Evolutionary conservation across 1,140 invertebrate genomes (phyloP).

Genomic region (Drosophila sp.): DNA sequence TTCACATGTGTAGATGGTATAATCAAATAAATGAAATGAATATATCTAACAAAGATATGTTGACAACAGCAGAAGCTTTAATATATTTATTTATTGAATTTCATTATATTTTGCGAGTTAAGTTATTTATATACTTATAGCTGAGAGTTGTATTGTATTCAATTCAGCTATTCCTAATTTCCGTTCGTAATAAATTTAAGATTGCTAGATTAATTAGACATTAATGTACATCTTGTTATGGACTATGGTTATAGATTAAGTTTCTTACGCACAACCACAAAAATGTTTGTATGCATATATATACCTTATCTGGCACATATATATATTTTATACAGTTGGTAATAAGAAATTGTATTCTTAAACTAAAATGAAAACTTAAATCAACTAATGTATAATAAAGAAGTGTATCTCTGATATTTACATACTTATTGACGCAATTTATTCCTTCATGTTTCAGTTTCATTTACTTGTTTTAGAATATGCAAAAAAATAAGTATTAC

Average conservation of each 20-base stretch:
- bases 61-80: constrained; percentile 26
- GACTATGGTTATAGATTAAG: constrained; percentile 34
- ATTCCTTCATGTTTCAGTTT: no score
- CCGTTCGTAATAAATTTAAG: not conserved
- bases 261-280: constrained; percentile 61
- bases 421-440: no score
- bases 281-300: constrained; percentile 31
- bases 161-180: constrained; percentile 1
- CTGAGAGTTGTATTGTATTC: constrained; percentile 5
- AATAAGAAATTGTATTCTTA: constrained; percentile 8
- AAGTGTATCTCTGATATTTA: no score
- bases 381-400: not conserved
- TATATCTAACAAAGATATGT: constrained; percentile 38
- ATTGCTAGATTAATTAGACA: constrained; percentile 43
- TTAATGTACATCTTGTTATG: constrained; percentile 44
- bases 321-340: constrained; percentile 22
- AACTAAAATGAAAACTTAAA: constrained; percentile 7
- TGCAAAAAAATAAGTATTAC: no score
- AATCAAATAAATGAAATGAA: not conserved
- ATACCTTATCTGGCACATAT: constrained; percentile 20
- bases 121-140: constrained; percentile 7
- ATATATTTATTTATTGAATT: constrained; percentile 19
- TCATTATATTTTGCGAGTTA: not conserved
- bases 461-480: no score
- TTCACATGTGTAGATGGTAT: not conserved